Base-by-base conservation (phyloP, 2,113 vertebrate species). In the Macrotus californicus region DNA sequence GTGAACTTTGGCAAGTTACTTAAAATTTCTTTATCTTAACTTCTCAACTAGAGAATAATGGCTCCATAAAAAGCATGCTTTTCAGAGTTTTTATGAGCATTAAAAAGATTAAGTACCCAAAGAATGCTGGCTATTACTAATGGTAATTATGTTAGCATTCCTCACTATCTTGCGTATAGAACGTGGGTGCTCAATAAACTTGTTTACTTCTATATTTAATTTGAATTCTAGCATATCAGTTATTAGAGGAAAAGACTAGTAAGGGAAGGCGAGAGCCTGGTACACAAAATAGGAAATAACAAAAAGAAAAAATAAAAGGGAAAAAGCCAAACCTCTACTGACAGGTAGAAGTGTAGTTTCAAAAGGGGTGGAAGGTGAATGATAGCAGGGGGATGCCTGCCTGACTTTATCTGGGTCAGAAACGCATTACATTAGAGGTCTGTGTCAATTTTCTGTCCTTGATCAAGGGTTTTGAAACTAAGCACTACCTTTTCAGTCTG, bases 121-220 rank as follows among this genome's bases (percentile, higher is more conserved):
- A 34, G 22, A 75, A 61, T 67, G 16, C 12, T 24, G 4, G 7
- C 22, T 50, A 14, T 66, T 79, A 64, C 24, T 91, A 56, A 75
- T 67, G 43, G 15, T 13, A 41, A 6, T 75, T 82, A 41, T 36
- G 61, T 73, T 89, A 64, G 21, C 34, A 70, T 43, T 70, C 19
- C 10, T 85, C 41, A 89, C 11, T 50, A 41, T 31, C 64, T 87
- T 83, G 13, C 66, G 6, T 72, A 48, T 34, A 81, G 41, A 90
- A 52, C 15, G n/a, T 24, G 4, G 2, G 2, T 81, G 4, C 21
- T 50, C 39, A 50, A 67, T 80, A 83, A 11, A 79, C 94, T 67
- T 73, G 10, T 22, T 89, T 86, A n/a, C 31, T 84, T 93, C 93
- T 83, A 15, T 85, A 69, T 90, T 94, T 82, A 46, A 86, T 89